Evolutionary conservation across 2,888 invertebrate genomes (phyloP), one percentile per base, ranked within the genome.

Genomic region (Caenorhabditis sinica): DNA sequence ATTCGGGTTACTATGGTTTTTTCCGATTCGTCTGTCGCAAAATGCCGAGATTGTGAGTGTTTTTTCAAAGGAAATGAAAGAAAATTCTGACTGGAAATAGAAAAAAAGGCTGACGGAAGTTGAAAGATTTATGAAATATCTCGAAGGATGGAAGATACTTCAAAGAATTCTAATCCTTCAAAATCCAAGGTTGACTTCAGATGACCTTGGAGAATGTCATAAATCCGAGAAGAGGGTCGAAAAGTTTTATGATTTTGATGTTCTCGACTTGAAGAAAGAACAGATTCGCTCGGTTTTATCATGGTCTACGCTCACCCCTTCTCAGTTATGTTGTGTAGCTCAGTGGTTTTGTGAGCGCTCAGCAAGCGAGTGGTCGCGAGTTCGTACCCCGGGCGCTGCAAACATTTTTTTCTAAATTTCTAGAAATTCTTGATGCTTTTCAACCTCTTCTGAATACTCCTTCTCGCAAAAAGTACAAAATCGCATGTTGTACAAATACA

Each of bases 31-130:
- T 20, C 68, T 90, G n/a, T 85, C 88, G 9, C 85, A 86, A 63
- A 92, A 90, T 87, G 91, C 92, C 1, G 92, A 92, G 84, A 90
- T 92, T 83, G 92, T 92, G 61, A 83, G 89, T 87, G 60, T 76
- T 66, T 61, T 63, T 17, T 61, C 58, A 25, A 36, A 9, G 40
- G 3, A 28, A n/a, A 1, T 58, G 0, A 20, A 71, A 36, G n/a
- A 20, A 49, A 49, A 5, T 17, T 49, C 3, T 15, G n/a, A n/a
- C n/a, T n/a, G n/a, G n/a, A n/a, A n/a, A n/a, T n/a, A n/a, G n/a
- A n/a, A n/a, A n/a, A n/a, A n/a, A n/a, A n/a, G n/a, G n/a, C n/a
- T n/a, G n/a, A n/a, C n/a, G n/a, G n/a, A n/a, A n/a, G n/a, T n/a
- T n/a, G n/a, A n/a, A 8, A 51, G 20, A 51, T 13, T 36, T 40